Evolutionary conservation across 2,888 invertebrate genomes (phyloP), one percentile per base, ranked within the genome.

Genomic region (Nudaria mundana): DNA sequence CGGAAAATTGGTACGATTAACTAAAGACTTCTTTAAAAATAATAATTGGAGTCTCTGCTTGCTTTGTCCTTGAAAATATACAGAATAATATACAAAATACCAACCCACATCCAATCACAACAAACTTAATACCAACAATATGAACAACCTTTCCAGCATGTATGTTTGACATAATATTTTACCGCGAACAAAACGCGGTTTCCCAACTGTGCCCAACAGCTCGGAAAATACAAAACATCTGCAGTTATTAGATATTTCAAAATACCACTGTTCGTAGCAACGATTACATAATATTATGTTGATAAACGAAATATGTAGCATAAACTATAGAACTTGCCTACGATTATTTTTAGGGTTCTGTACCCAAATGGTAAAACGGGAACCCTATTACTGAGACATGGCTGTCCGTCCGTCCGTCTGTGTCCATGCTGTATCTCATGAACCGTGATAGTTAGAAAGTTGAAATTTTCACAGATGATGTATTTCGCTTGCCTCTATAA

Each of bases 151-250:
- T 54, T 33, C 32, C 37, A 43, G 40, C 11, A 23, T 43, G 37
- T 50, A 54, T 48, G 52, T 41, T 56, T 41, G 49, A 38, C 35
- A 34, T 33, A 15, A 16, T 15, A 13, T 24, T 35, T 22, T 13
- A 36, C 49, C 37, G n/a, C 44, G 34, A 54, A 58, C 44, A 44
- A 44, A 54, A 33, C 23, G 13, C 10, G 18, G 14, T 22, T 56
- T 30, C 31, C 12, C 22, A 37, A 37, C 33, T 25, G 13, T 16
- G 12, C 18, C 14, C 11, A 30, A 41, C 34, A 37, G 16, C 30
- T 14, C 12, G 33, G 20, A 34, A 37, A 41, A 40, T 41, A 39
- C 30, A 49, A 24, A 58, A 44, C 55, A 26, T 44, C 44, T 38
- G 40, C 31, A 54, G 49, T 53, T 41, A 58, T 33, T 36, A 36